Conservation (phyloP, 2,797 vertebrate genomes). For the Rousettus madagascariensis region DNA sequence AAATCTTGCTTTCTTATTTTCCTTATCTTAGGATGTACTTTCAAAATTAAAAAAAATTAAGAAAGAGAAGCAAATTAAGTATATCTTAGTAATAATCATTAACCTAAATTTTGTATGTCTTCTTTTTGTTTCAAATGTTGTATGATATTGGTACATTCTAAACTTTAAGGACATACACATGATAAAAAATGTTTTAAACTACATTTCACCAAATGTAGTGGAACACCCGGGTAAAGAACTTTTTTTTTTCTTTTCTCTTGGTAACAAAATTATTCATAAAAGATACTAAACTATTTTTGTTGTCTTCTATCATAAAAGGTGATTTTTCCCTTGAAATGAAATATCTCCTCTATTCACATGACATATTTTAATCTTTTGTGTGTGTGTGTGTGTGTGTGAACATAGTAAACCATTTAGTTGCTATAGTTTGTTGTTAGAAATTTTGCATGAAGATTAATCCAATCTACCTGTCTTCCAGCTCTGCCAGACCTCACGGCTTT, state of each 20-base stretch:
- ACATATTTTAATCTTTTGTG: neutral
- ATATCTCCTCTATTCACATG: neutral
- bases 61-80: neutral
- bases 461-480: neutral
- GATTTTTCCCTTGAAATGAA: conserved; percentile 5
- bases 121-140: neutral
- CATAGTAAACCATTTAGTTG: neutral
- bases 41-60: neutral
- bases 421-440: neutral
- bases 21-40: neutral
- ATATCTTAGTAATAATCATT: neutral
- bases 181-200: neutral
- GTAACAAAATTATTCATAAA: neutral
- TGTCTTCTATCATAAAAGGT: neutral
- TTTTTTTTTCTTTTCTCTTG: neutral
- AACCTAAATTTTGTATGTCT: neutral
- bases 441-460: neutral
- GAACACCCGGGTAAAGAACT: neutral
- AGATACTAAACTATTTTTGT: neutral
- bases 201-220: neutral
- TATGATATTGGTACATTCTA: neutral
- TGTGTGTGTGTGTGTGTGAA: neutral
- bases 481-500: neutral
- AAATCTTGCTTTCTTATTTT: neutral
- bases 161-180: neutral